Conservation (phyloP, 2,888 invertebrate species). For the Diploptera punctata region DNA sequence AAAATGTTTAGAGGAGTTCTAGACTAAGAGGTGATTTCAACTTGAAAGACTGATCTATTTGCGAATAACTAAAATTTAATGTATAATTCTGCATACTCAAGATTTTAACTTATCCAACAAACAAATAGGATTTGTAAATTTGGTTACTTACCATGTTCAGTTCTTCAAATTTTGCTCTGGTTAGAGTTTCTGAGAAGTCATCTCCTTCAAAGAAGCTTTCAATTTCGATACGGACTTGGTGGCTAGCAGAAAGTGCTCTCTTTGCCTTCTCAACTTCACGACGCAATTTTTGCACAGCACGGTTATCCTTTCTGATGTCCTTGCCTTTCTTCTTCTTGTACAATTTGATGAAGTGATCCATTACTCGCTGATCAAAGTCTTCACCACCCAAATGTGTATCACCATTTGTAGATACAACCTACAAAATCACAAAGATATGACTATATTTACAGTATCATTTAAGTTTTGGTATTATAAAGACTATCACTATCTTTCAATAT, state of each 20-base stretch:
- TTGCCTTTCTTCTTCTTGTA: conserved; percentile 99
- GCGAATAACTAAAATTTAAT: too few relatives aligned
- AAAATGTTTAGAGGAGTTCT: too few relatives aligned
- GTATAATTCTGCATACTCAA: too few relatives aligned
- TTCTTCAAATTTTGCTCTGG: conserved; percentile 98
- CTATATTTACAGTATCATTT: too few relatives aligned
- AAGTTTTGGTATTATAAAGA: too few relatives aligned
- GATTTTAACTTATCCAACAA: not conserved
- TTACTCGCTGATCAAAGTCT: conserved; percentile 97
- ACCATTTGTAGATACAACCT: conserved; percentile 86
- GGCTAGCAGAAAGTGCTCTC: conserved; percentile 91
- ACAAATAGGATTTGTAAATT: too few relatives aligned
- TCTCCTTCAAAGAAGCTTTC: conserved; percentile 98
- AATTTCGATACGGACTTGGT: conserved; percentile 97
- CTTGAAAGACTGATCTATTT: too few relatives aligned
- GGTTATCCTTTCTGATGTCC: conserved; percentile 92
- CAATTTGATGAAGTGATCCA: conserved; percentile 98
- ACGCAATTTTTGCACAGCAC: conserved; percentile 94
- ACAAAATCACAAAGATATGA: not conserved
- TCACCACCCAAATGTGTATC: conserved; percentile 99
- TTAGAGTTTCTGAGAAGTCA: conserved; percentile 97
- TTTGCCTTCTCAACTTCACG: conserved; percentile 98
- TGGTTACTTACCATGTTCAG: conserved; percentile 80
- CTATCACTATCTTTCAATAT: too few relatives aligned
- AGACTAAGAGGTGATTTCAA: too few relatives aligned